Conservation (phyloP, 1,140 invertebrate genomes). For the Bombus fervidus region DNA sequence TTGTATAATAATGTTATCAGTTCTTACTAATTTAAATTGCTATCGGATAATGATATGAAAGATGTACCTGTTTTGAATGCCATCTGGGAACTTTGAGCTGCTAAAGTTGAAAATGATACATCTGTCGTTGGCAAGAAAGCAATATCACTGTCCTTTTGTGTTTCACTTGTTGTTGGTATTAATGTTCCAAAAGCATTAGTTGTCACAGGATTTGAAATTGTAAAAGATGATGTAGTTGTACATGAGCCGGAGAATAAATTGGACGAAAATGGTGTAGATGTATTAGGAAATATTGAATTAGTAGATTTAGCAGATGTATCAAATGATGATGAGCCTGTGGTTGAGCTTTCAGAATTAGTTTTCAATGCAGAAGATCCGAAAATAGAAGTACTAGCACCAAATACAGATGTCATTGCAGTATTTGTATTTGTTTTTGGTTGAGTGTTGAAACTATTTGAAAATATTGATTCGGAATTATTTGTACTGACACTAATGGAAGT, state of each 20-base stretch:
- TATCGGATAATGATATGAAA: neutral
- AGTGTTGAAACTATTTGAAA: slow-evolving; percentile 19
- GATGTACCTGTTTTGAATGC: slow-evolving; percentile 75
- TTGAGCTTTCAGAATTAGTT: neutral
- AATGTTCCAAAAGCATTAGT: slow-evolving; percentile 26
- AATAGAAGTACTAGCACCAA: neutral
- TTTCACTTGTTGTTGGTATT: neutral
- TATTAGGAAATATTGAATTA: slow-evolving; percentile 34
- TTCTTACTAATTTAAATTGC: neutral
- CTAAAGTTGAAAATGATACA: slow-evolving; percentile 71
- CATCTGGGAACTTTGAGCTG: slow-evolving; percentile 65
- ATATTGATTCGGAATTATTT: slow-evolving; percentile 1
- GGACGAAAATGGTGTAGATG: slow-evolving; percentile 22
- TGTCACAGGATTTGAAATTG: slow-evolving; percentile 12
- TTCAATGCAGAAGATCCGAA: slow-evolving; percentile 3
- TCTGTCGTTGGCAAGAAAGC: slow-evolving; percentile 60
- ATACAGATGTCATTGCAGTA: neutral
- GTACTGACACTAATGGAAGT: slow-evolving; percentile 7
- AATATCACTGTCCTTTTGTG: slow-evolving; percentile 31
- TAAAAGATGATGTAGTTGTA: slow-evolving; percentile 12
- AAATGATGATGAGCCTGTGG: neutral
- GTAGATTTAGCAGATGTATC: neutral
- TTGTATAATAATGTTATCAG: neutral
- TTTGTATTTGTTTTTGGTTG: slow-evolving; percentile 23
- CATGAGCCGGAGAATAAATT: slow-evolving; percentile 27